phyloP scores from a whole-genome alignment of 2,888 invertebrate species.

The Odontocerum albicorne region DNA sequence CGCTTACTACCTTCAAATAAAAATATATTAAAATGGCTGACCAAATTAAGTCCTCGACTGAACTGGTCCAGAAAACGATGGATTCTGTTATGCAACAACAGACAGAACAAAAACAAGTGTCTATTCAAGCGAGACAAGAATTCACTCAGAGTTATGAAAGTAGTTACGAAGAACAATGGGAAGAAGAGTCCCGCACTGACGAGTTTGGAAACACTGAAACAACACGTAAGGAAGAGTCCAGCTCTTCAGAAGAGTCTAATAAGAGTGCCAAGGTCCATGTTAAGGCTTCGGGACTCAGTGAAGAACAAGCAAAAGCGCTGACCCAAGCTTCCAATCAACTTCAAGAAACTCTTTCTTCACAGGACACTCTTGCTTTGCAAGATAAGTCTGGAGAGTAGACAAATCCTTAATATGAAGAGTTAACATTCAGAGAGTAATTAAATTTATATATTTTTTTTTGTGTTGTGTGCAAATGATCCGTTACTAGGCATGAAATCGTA shows the following conservation, averaged over 20 bases:
- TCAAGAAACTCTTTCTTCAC: conserved; percentile 53
- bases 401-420: conserved; percentile 5
- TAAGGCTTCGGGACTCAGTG: conserved; percentile 53
- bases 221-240: conserved; percentile 53
- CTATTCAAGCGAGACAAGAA: conserved; percentile 55
- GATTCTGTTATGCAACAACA: conserved; percentile 52
- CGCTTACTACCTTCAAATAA: no score
- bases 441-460: conserved; percentile 11
- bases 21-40: conserved; percentile 31
- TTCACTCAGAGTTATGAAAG: conserved; percentile 53
- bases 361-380: conserved; percentile 19
- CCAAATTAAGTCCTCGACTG: conserved; percentile 50
- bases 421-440: conserved; percentile 32
- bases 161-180: conserved; percentile 56
- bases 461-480: neutral
- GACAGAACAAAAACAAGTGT: conserved; percentile 45
- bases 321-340: conserved; percentile 56
- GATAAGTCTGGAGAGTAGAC: conserved; percentile 8
- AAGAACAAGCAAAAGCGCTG: conserved; percentile 53
- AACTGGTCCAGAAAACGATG: conserved; percentile 55
- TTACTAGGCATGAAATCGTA: no score
- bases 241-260: conserved; percentile 55
- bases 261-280: conserved; percentile 56
- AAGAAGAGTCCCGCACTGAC: conserved; percentile 55
- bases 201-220: conserved; percentile 53